phyloP scores from a whole-genome alignment of 2,888 invertebrate species.

The Carabus problematicus region DNA sequence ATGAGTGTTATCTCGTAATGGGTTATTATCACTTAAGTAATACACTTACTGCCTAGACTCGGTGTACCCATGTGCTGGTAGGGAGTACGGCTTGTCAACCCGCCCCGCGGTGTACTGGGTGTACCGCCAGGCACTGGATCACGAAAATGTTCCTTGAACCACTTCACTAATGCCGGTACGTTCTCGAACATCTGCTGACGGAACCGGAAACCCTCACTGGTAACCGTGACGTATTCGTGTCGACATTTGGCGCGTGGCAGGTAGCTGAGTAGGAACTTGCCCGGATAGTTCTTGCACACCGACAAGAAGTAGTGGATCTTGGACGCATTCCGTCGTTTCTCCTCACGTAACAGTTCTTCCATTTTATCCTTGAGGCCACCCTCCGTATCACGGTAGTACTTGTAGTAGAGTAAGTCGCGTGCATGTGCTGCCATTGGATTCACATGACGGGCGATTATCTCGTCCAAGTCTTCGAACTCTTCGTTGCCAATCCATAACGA shows the following conservation, averaged over 20 bases:
- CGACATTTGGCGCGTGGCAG: constrained; percentile 83
- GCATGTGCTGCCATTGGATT: constrained; percentile 96
- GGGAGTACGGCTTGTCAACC: constrained; percentile 65
- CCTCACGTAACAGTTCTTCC: constrained; percentile 86
- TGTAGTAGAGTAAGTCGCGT: constrained; percentile 88
- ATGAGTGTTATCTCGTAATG: neutral
- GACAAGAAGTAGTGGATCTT: constrained; percentile 90
- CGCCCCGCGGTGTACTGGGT: constrained; percentile 74
- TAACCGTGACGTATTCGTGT: constrained; percentile 92
- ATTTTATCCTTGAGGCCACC: constrained; percentile 85
- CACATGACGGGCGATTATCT: constrained; percentile 96
- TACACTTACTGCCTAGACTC: constrained; percentile 51
- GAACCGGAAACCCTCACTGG: constrained; percentile 92
- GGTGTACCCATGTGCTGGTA: constrained; percentile 53
- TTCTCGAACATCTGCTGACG: constrained; percentile 88
- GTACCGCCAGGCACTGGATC: constrained; percentile 84
- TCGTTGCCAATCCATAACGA: constrained; percentile 87
- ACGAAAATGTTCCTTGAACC: constrained; percentile 98
- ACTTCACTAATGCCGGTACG: constrained; percentile 80
- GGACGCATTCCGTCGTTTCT: constrained; percentile 84
- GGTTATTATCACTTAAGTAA: no score
- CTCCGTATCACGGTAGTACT: constrained; percentile 83
- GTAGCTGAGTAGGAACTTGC: constrained; percentile 94
- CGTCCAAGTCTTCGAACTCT: constrained; percentile 98
- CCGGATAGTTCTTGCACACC: constrained; percentile 84